Evolutionary conservation across 2,797 vertebrate genomes (phyloP).

Genomic region (Anas bahamensis): DNA sequence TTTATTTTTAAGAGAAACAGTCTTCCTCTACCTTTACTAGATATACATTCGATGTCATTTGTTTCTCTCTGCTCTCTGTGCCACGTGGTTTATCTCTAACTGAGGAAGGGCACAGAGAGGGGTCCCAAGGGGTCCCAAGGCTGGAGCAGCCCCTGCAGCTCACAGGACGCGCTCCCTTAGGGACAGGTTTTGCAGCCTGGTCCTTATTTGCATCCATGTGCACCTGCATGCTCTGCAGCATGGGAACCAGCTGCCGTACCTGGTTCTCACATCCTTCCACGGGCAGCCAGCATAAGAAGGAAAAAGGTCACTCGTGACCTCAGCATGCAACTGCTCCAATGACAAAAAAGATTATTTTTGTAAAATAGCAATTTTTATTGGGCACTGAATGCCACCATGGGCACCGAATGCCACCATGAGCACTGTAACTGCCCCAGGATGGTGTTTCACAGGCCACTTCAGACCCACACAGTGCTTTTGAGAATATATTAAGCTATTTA

Average conservation of each 20-base stretch:
- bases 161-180: background rate
- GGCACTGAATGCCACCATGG: background rate
- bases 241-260: background rate
- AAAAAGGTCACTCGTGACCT: background rate
- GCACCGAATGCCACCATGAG: background rate
- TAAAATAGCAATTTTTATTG: background rate
- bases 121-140: accelerated
- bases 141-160: background rate
- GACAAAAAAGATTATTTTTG: background rate
- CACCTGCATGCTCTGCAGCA: background rate
- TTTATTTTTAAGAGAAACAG: background rate
- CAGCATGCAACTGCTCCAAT: background rate
- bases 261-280: background rate
- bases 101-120: accelerated
- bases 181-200: background rate
- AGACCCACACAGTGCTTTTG: background rate
- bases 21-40: background rate
- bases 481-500: background rate
- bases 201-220: background rate
- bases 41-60: accelerated
- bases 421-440: background rate
- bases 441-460: background rate
- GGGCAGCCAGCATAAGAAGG: background rate
- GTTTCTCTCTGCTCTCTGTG: background rate
- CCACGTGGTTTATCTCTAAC: background rate